A percentile compares a stretch with the other conserved stretches of the same genome.
phyloP scores from a whole-genome alignment of 1,140 invertebrate species.

The Leptinotarsa undecemlineata region DNA sequence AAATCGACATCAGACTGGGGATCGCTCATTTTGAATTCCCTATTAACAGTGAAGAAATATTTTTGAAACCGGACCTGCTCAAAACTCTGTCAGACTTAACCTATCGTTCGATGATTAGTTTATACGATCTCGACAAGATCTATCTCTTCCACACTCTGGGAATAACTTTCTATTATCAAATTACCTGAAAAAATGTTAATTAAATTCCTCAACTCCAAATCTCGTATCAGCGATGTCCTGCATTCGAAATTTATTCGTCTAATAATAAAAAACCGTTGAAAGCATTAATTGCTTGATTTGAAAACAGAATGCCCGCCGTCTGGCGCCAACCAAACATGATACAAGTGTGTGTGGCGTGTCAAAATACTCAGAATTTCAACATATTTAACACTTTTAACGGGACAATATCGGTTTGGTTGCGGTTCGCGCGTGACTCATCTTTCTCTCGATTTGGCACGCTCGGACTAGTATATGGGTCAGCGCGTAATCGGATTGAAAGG shows the following conservation, averaged over 20 bases:
- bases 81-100: too few relatives aligned
- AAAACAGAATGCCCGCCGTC: constrained; percentile 24
- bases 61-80: too few relatives aligned
- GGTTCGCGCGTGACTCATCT: constrained; percentile 18
- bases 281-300: constrained; percentile 29
- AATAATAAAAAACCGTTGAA: constrained; percentile 29
- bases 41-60: too few relatives aligned
- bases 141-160: constrained; percentile 5
- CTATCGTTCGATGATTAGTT: too few relatives aligned
- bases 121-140: background rate
- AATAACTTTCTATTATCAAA: constrained; percentile 28
- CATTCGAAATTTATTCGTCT: constrained; percentile 27
- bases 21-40: too few relatives aligned
- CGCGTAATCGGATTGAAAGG: background rate
- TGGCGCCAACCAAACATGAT: constrained; percentile 24
- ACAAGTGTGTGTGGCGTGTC: constrained; percentile 20
- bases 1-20: too few relatives aligned
- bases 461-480: constrained; percentile 9
- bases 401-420: constrained; percentile 1
- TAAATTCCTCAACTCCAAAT: constrained; percentile 22
- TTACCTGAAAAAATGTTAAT: constrained; percentile 28
- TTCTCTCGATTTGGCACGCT: constrained; percentile 13
- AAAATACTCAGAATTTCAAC: constrained; percentile 21
- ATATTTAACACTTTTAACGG: constrained; percentile 19
- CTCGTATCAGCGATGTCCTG: constrained; percentile 17